Evolutionary conservation across 1,140 invertebrate genomes (phyloP).

Genomic region (Lamellibrachia luymesi): DNA sequence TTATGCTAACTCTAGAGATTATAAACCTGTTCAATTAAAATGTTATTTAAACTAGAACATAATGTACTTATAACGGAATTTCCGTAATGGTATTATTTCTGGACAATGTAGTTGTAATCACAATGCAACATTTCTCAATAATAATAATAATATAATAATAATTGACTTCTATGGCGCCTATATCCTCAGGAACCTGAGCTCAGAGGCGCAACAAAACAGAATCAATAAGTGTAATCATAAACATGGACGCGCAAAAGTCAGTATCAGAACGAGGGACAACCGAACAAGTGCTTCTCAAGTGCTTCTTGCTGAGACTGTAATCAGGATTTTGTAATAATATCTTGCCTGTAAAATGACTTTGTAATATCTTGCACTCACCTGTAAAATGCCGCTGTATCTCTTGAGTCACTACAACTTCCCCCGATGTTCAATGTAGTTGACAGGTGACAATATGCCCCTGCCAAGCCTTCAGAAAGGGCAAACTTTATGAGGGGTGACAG

Average conservation of each 20-base stretch:
- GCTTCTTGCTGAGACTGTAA: background rate
- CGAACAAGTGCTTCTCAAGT: background rate
- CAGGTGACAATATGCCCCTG: constrained; percentile 39
- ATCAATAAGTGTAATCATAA: too few species aligned
- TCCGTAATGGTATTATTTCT: constrained; percentile 30
- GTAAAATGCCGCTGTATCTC: background rate
- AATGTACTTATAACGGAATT: constrained; percentile 16
- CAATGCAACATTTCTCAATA: too few species aligned
- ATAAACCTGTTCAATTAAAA: constrained; percentile 37
- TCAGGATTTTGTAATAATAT: constrained; percentile 19
- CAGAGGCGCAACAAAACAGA: too few species aligned
- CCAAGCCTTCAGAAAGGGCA: constrained; percentile 36
- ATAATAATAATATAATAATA: too few species aligned
- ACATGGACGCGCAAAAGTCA: too few species aligned
- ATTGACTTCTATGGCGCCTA: too few species aligned
- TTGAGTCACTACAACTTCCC: constrained; percentile 23
- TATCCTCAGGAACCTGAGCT: too few species aligned
- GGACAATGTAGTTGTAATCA: background rate
- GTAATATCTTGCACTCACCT: background rate
- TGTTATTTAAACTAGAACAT: constrained; percentile 32
- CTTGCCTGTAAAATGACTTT: background rate
- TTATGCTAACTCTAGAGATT: constrained; percentile 13
- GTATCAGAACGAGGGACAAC: too few species aligned
- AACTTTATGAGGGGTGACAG: background rate
- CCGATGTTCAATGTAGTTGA: constrained; percentile 41